Percentiles rank a stretch among this genome's conserved stretches.
phyloP scores from a whole-genome alignment of 2,888 invertebrate species.

The Drosophila anomelani region DNA sequence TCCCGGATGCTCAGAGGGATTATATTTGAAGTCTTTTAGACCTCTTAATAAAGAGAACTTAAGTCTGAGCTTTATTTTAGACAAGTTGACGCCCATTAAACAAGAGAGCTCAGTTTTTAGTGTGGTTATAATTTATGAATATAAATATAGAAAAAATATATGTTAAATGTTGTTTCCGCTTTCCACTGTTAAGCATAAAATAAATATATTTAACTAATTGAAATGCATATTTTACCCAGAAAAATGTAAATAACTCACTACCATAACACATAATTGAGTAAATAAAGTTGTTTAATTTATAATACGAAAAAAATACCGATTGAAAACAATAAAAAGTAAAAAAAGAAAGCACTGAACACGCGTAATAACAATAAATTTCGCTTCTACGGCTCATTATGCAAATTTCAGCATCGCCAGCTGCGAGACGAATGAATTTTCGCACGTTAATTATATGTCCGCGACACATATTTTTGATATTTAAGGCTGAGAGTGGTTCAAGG shows the following conservation, averaged over 20 bases:
- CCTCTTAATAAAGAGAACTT: no score
- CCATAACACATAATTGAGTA: constrained; percentile 70
- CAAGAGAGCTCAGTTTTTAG: no score
- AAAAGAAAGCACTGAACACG: constrained; percentile 25
- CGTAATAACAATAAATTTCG: constrained; percentile 68
- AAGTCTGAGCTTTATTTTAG: no score
- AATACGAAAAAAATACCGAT: constrained; percentile 39
- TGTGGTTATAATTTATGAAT: no score
- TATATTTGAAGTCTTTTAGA: no score
- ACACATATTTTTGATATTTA: constrained; percentile 21
- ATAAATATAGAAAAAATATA: no score
- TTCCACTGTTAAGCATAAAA: no score
- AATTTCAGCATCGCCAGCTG: constrained; percentile 62
- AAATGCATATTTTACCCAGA: constrained; percentile 57
- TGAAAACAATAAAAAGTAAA: constrained; percentile 14
- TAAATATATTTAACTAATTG: no score
- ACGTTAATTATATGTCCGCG: constrained; percentile 63
- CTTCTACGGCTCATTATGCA: constrained; percentile 59
- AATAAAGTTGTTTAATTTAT: constrained; percentile 81
- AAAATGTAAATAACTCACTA: constrained; percentile 71
- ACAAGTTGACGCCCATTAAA: no score
- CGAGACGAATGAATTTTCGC: constrained; percentile 62
- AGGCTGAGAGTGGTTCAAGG: neutral
- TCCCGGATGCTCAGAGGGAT: no score
- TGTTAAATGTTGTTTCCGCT: no score